Evolutionary conservation across 2,113 vertebrate genomes (phyloP).

Genomic region (Bufo bufo): DNA sequence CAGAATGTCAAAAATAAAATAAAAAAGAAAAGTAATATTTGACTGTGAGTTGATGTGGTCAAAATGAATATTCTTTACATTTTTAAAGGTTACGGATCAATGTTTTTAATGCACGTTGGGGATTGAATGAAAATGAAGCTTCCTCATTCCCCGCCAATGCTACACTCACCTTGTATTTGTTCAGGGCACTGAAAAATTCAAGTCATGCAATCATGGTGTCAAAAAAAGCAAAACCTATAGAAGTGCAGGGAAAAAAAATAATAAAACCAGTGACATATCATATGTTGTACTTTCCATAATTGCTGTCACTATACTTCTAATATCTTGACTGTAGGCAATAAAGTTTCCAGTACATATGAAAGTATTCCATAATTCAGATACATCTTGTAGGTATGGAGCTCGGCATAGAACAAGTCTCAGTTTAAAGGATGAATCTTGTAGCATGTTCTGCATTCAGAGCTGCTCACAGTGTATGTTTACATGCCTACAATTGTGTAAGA

Average conservation of each 20-base stretch:
- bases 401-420: background rate
- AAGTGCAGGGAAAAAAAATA: background rate
- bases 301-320: background rate
- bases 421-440: too few relatives aligned
- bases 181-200: background rate
- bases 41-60: slow-evolving; percentile 49
- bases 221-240: background rate
- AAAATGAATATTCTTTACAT: slow-evolving; percentile 54
- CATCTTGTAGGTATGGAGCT: background rate
- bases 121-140: background rate
- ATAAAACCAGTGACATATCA: background rate
- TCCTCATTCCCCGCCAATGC: background rate
- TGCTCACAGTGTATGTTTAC: too few relatives aligned
- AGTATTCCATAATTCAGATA: background rate
- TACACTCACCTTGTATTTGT: background rate
- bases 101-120: background rate
- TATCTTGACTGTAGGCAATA: background rate
- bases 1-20: slow-evolving; percentile 62
- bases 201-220: background rate
- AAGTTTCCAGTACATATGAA: background rate
- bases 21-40: slow-evolving; percentile 55
- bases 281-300: background rate
- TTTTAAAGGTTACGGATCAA: slow-evolving; percentile 54
- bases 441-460: too few relatives aligned
- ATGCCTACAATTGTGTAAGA: too few relatives aligned